Evolutionary conservation across 2,797 vertebrate genomes (phyloP).

Genomic region (Limnodromus scolopaceus): DNA sequence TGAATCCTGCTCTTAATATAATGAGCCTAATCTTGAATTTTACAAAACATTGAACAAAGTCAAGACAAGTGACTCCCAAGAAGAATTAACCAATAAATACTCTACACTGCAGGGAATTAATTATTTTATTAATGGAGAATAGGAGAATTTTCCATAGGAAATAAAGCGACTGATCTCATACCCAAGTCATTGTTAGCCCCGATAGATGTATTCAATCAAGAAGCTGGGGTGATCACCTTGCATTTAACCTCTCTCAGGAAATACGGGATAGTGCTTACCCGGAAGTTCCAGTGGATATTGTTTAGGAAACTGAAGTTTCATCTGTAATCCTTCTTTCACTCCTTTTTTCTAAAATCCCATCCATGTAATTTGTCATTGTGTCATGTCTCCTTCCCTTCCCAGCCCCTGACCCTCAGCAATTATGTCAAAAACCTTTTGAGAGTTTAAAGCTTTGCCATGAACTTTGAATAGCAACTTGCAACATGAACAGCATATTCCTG

Average conservation of each 20-base stretch:
- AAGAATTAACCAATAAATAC: not conserved
- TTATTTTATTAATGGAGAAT: conserved; percentile 17
- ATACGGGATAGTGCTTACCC: not conserved
- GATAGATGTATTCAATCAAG: not conserved
- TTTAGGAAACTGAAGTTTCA: not conserved
- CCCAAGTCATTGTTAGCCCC: not conserved
- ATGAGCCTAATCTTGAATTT: conserved; percentile 7
- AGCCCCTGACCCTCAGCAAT: not conserved
- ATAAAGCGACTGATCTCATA: not conserved
- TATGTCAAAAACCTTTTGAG: not conserved
- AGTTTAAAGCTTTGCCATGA: conserved; percentile 31
- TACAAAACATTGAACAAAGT: conserved; percentile 39
- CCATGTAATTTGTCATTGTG: rapidly evolving
- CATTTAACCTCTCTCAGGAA: not conserved
- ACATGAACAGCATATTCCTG: not conserved
- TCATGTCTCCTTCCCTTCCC: not conserved
- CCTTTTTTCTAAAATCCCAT: not conserved
- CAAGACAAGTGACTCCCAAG: not conserved
- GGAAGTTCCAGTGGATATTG: not conserved
- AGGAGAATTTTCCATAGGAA: not conserved
- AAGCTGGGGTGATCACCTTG: not conserved
- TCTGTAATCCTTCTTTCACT: not conserved
- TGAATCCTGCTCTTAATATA: not conserved
- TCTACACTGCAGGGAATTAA: not conserved
- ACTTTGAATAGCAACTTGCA: conserved; percentile 16